A percentile compares a stretch with the other conserved stretches of the same genome.
These are phyloP conservation scores for Rhyacichthys aspro DNA, from an alignment of 2,797 vertebrate species.

Conservation along the genomic window DNA sequence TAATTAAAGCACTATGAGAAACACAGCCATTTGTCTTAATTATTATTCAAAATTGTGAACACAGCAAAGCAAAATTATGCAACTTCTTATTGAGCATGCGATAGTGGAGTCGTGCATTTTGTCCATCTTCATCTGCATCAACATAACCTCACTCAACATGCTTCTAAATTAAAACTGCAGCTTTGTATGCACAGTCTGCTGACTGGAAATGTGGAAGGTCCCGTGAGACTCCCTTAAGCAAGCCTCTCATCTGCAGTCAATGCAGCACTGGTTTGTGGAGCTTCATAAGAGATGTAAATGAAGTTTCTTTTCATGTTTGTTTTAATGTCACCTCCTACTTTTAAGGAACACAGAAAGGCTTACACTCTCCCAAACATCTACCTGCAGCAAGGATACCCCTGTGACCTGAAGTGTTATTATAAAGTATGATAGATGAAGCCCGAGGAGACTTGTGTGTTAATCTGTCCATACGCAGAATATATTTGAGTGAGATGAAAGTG, in stretches of 20 bases:
- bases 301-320: not conserved
- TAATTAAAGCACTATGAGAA: constrained; percentile 33
- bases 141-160: not conserved
- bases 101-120: constrained; percentile 10
- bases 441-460: constrained; percentile 39
- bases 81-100: too few relatives aligned
- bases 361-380: constrained; percentile 27
- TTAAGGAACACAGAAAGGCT: constrained; percentile 17
- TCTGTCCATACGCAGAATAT: constrained; percentile 19
- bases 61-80: not conserved
- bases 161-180: not conserved
- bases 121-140: constrained; percentile 18
- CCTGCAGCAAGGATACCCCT: constrained; percentile 21
- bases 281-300: constrained; percentile 39
- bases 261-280: constrained; percentile 40
- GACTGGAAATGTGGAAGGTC: constrained; percentile 27
- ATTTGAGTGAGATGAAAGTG: constrained; percentile 43
- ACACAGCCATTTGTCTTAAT: constrained; percentile 36
- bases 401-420: constrained; percentile 14
- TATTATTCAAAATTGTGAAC: constrained; percentile 27
- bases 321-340: constrained; percentile 16
- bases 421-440: constrained; percentile 22
- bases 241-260: constrained; percentile 11
- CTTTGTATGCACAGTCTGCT: constrained; percentile 12
- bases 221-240: constrained; percentile 25